Conservation (phyloP, 2,797 vertebrate species). For the Labroides dimidiatus region DNA sequence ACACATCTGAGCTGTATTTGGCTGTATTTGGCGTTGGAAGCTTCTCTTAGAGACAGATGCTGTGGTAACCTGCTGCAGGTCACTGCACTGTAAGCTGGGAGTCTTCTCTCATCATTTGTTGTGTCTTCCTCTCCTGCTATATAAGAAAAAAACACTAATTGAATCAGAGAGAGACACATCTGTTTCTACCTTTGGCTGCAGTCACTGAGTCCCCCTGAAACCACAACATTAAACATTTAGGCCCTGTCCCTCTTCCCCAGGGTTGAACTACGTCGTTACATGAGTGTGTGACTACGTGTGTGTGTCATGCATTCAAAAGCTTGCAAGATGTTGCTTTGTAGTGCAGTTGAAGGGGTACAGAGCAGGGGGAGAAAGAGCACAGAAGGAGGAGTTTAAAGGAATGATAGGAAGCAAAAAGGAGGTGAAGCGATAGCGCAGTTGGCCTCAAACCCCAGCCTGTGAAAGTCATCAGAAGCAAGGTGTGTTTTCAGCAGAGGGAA, state of each 20-base stretch:
- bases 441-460: constrained; percentile 74
- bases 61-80: constrained; percentile 12
- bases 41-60: not conserved
- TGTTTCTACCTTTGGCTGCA: constrained; percentile 79
- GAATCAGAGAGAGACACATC: constrained; percentile 75
- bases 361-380: constrained; percentile 3
- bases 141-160: constrained; percentile 71
- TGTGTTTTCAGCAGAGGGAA: constrained; percentile 65
- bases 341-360: constrained; percentile 35
- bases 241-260: constrained; percentile 55
- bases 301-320: constrained; percentile 39
- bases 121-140: constrained; percentile 46
- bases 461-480: constrained; percentile 75
- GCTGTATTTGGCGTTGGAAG: not conserved
- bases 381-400: not conserved
- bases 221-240: constrained; percentile 81
- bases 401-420: constrained; percentile 30
- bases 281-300: constrained; percentile 29
- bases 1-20: too few relatives aligned
- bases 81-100: constrained; percentile 16
- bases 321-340: constrained; percentile 57
- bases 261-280: constrained; percentile 39
- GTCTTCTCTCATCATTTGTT: constrained; percentile 47
- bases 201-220: constrained; percentile 76
- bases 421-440: constrained; percentile 44